phyloP scores from a whole-genome alignment of 23 tunicate species.

The Botrylloides violaceus region DNA sequence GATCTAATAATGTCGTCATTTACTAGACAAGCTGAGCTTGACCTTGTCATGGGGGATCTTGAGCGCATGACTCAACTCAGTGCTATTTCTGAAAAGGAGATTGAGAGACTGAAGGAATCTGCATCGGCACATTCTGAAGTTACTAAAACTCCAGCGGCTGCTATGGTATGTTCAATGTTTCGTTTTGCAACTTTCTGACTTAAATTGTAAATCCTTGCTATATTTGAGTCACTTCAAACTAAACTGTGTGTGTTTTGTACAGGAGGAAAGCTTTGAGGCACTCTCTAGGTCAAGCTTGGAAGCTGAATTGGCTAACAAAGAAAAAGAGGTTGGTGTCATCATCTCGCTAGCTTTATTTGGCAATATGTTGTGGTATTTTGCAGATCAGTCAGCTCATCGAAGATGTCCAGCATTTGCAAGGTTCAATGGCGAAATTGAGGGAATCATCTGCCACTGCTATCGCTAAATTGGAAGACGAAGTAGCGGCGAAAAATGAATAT shows the following conservation, averaged over 20 bases:
- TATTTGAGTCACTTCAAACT: not conserved
- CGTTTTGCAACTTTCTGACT: not conserved
- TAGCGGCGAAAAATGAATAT: conserved; percentile 13
- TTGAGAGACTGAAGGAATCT: conserved; percentile 52
- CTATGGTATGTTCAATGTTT: conserved; percentile 11
- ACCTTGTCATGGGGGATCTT: conserved; percentile 70
- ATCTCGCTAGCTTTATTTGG: not conserved
- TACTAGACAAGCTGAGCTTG: conserved; percentile 73
- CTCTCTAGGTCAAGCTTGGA: conserved; percentile 64
- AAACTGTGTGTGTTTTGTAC: not conserved
- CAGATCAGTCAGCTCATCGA: conserved; percentile 72
- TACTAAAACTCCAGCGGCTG: not conserved
- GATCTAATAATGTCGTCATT: no score
- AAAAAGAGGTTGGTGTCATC: conserved; percentile 48
- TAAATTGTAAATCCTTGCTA: not conserved
- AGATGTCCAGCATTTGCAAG: conserved; percentile 76
- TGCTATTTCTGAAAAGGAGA: conserved; percentile 58
- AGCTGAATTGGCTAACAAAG: conserved; percentile 78
- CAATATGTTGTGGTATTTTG: not conserved
- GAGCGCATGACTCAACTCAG: conserved; percentile 69
- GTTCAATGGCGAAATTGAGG: conserved; percentile 51
- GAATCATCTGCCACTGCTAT: conserved; percentile 60
- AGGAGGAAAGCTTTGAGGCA: conserved; percentile 42
- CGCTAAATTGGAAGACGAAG: conserved; percentile 71
- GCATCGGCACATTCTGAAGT: not conserved